Evolutionary conservation across 2,797 vertebrate species (phyloP), one percentile per base, ranked within the genome.

Genomic region (Mus spretus): DNA sequence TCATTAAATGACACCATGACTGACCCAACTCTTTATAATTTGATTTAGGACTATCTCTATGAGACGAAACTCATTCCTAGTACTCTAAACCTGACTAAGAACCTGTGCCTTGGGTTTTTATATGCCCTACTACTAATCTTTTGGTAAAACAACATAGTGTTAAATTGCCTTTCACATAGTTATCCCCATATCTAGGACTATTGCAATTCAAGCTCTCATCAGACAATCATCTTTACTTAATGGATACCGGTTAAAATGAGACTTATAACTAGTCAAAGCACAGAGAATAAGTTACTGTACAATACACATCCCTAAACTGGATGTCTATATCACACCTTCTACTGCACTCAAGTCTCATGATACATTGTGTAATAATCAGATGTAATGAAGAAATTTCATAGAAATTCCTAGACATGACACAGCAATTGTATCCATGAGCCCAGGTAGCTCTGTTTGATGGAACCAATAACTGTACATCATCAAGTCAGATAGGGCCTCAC

Each of bases 71-170:
- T 84, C 31, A 22, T 50, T 67, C 44, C 63, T n/a, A 11, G 1
- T n/a, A 34, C 17, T 85, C 11, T 50, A 34, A 67, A 34, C 40
- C 28, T 65, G 44, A 65, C 1, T 19, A 22, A 24, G 19, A 67
- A 8, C 17, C 28, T 65, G 2, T n/a, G 3, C 1, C 3, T 34
- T 67, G 10, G 19, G 3, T 50, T 11, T 1, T n/a, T 3, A n/a
- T 28, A 50, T 11, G 11, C 44, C 22, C 9, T 24, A 50, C 19
- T 85, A 24, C 59, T n/a, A 85, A 34, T 22, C 65, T 67, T 50
- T 50, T 67, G 28, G 40, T 22, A 50, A 22, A 85, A 67, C 10
- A 11, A 65, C 19, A 34, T 13, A 85, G 11, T 14, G 11, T 22
- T 65, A 50, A 65, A 22, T 85, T 50, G 17, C 10, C 17, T 34